Evolutionary conservation across 2,113 vertebrate genomes (phyloP), one percentile per base, ranked within the genome.

Genomic region (Scomber colias): DNA sequence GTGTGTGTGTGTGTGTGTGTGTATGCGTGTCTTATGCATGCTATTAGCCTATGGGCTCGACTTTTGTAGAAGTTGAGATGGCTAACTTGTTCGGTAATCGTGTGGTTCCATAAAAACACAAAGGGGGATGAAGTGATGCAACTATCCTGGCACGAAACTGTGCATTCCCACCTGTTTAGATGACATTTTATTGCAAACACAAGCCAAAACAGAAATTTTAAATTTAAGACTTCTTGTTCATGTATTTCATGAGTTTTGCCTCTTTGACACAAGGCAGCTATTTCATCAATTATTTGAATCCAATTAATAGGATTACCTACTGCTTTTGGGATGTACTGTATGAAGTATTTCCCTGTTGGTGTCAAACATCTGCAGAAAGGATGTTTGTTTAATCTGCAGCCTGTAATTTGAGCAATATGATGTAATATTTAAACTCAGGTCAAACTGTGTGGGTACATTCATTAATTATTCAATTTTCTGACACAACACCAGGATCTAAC

Each of bases 111-210:
- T 27, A 27, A 27, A 27, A 75, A 79, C 63, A 60, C 31, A 0
- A 3, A 30, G n/a, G 51, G 17, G 3, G 45, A 3, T 40, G 50
- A 46, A 19, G 62, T 31, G 75, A 71, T 11, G 13, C 71, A 77
- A 54, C 54, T 40, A 12, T 21, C 51, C 14, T 71, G 71, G 53
- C 30, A 53, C 46, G 13, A 44, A 51, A 19, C 17, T 21, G 16
- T 62, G n/a, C 55, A 21, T 55, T 71, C 57, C 63, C 72, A 83
- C 76, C 57, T 77, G 63, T 46, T 59, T 11, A 60, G 10, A 49
- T 0, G 13, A 17, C 35, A 24, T 82, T 64, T 77, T 56, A 64
- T 45, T 24, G 51, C 51, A 77, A 67, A 68, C 45, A 63, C 54
- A 49, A 56, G 71, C 56, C 61, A 11, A 54, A 31, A 63, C 17